Percentiles rank a stretch among this genome's conserved stretches.
Evolutionary conservation across 2,888 invertebrate genomes (phyloP).

Genomic region (Eupithecia inturbata): DNA sequence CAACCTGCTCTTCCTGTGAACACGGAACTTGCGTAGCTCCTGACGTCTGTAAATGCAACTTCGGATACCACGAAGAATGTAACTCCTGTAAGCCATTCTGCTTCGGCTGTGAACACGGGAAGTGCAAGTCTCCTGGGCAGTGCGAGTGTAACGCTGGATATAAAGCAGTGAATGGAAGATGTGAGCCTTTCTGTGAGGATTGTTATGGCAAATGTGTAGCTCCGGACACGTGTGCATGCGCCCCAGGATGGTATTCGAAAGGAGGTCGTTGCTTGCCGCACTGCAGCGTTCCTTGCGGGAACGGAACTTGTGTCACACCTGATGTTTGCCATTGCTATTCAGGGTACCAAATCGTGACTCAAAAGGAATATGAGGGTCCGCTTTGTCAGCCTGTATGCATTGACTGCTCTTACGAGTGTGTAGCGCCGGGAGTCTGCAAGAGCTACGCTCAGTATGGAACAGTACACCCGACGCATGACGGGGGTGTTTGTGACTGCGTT

Average conservation of each 20-base stretch:
- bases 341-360: slow-evolving; percentile 35
- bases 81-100: slow-evolving; percentile 35
- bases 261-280: slow-evolving; percentile 44
- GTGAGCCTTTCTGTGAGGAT: slow-evolving; percentile 47
- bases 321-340: slow-evolving; percentile 49
- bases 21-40: slow-evolving; percentile 28
- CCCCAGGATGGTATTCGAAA: slow-evolving; percentile 47
- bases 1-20: slow-evolving; percentile 23
- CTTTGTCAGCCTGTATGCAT: slow-evolving; percentile 27
- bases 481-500: slow-evolving; percentile 28
- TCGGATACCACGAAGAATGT: slow-evolving; percentile 32
- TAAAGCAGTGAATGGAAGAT: slow-evolving; percentile 23
- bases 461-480: slow-evolving; percentile 20
- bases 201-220: slow-evolving; percentile 49
- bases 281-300: slow-evolving; percentile 47
- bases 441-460: slow-evolving; percentile 25
- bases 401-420: slow-evolving; percentile 23
- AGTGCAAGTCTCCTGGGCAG: slow-evolving; percentile 38
- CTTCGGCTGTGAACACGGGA: slow-evolving; percentile 36
- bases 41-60: slow-evolving; percentile 29
- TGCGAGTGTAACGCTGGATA: slow-evolving; percentile 43
- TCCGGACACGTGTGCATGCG: slow-evolving; percentile 47
- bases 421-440: slow-evolving; percentile 23
- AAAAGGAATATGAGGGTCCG: neutral
- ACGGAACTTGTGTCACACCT: slow-evolving; percentile 51